A percentile compares a stretch with the other conserved stretches of the same genome.
Conservation (phyloP, 1,140 invertebrate species). For the Diuraphis noxia region DNA sequence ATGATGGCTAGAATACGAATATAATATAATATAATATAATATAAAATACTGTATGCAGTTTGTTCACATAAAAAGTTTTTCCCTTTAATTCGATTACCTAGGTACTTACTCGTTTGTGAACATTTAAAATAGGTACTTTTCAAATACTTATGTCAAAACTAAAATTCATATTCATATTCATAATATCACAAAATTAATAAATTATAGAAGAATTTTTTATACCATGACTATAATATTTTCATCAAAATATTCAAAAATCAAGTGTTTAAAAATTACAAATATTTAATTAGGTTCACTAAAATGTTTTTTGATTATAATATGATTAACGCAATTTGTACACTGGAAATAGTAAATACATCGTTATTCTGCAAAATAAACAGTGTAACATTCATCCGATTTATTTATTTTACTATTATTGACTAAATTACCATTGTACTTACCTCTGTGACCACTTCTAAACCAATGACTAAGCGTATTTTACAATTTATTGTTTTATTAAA, state of each 20-base stretch:
- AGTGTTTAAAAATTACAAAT: not conserved
- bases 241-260: not conserved
- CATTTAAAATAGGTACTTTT: conserved; percentile 13
- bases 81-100: not conserved
- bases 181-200: not conserved
- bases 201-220: not conserved
- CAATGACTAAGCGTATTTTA: too few relatives aligned
- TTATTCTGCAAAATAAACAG: not conserved
- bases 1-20: too few relatives aligned
- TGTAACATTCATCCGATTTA: too few relatives aligned
- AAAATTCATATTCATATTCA: too few relatives aligned
- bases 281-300: not conserved
- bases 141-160: not conserved
- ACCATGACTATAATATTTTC: not conserved
- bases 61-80: not conserved
- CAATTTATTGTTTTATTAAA: too few relatives aligned
- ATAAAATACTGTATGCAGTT: too few relatives aligned
- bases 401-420: too few relatives aligned
- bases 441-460: too few relatives aligned
- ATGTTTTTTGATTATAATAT: not conserved
- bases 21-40: too few relatives aligned
- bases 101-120: not conserved
- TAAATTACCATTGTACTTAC: too few relatives aligned
- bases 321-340: not conserved
- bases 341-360: not conserved